Evolutionary conservation across 2,113 vertebrate species (phyloP), one percentile per base, ranked within the genome.

Genomic region (Callionymus lyra): DNA sequence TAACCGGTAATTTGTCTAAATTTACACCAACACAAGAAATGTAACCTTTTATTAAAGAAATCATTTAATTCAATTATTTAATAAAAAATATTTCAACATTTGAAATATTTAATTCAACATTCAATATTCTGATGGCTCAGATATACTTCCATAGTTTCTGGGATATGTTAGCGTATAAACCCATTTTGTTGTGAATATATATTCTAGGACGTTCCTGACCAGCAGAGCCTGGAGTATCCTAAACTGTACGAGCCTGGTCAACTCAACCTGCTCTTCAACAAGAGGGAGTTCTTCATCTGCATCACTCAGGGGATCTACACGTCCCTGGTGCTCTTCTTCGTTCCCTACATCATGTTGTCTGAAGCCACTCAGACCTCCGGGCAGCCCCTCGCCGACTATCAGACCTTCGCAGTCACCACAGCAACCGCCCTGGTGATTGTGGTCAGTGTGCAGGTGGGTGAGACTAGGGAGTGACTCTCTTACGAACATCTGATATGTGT

Each of bases 241-340:
- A 97, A 97, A 63, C 82, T 95, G 2, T 95, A 95, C 0, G 93
- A 97, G 73, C 94, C 94, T 0, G 94, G 94, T 11, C 94, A 97
- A 82, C 82, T 97, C 47, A 97, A 97, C 71, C 87, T 97, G 41
- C 92, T 97, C 52, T 97, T 97, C 85, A 97, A 97, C 85, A 97
- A 97, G 77, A 83, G 89, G 0, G 93, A 97, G 71, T 97, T 97
- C 72, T 95, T 97, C 81, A 93, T 97, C 84, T 94, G 93, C 83
- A 94, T 97, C 0, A 83, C 90, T 3, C 94, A 94, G 68, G 94
- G 94, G 67, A 92, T 97, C 83, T 97, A 92, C 84, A 93, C 92
- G 3, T 94, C 91, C 0, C 80, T 94, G 45, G 88, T 95, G 60
- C 82, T 94, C 81, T 95, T 97, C 77, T 95, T 97, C 64, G 86